These are phyloP conservation scores for Cyclopterus lumpus DNA, from an alignment of 2,797 vertebrate species.

Conservation along the genomic window DNA sequence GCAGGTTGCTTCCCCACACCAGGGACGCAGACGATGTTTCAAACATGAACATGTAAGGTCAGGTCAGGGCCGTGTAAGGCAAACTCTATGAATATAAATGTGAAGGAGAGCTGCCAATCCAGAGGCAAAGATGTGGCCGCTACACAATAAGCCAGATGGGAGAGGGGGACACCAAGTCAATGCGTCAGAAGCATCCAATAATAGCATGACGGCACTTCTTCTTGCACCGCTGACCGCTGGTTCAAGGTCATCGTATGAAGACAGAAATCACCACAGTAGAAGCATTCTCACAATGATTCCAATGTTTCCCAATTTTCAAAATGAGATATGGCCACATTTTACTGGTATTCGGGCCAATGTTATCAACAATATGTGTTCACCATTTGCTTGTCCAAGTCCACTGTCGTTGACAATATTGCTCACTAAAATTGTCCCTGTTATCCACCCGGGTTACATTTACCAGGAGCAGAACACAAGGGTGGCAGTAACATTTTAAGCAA, in stretches of 20 bases:
- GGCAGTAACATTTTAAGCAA: not conserved
- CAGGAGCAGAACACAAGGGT: constrained; percentile 6
- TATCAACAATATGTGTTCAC: constrained; percentile 6
- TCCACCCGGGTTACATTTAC: not conserved
- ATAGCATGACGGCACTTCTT: constrained; percentile 19
- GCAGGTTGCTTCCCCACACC: constrained; percentile 36
- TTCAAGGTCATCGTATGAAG: constrained; percentile 9
- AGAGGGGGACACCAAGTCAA: not conserved
- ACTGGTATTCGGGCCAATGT: not conserved
- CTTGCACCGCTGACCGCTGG: constrained; percentile 7
- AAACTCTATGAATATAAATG: constrained; percentile 65
- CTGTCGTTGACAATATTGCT: constrained; percentile 1
- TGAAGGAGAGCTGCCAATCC: constrained; percentile 55
- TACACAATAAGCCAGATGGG: constrained; percentile 20
- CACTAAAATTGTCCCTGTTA: not conserved
- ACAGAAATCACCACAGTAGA: constrained; percentile 1
- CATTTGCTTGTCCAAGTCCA: not conserved
- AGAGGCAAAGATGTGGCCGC: constrained; percentile 36
- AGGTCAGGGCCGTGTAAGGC: constrained; percentile 35
- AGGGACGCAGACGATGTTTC: constrained; percentile 33
- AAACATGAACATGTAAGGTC: constrained; percentile 55
- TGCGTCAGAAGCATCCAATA: constrained; percentile 30
- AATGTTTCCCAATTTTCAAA: not conserved
- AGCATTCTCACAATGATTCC: not conserved
- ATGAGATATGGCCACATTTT: not conserved